These are phyloP conservation scores for Atta texana DNA, from an alignment of 1,140 invertebrate species.

Conservation along the genomic window DNA sequence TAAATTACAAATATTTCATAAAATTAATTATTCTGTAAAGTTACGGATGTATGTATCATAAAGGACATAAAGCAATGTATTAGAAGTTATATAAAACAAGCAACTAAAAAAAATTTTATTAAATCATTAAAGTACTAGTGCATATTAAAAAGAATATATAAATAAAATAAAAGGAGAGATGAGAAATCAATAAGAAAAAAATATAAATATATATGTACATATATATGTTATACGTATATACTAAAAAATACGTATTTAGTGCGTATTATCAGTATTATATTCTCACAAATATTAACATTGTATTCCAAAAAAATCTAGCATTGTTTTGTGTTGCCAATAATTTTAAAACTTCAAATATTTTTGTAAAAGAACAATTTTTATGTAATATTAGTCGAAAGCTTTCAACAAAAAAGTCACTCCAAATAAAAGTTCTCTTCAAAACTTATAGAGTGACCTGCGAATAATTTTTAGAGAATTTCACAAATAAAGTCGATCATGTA, in stretches of 20 bases:
- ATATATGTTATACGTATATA: not conserved
- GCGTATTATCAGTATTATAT: not conserved
- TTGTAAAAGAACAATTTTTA: not conserved
- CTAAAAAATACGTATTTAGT: not conserved
- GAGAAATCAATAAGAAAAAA: not conserved
- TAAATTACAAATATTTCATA: not conserved
- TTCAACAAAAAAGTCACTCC: not conserved
- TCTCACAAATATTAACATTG: not conserved
- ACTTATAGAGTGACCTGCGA: not conserved
- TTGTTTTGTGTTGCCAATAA: not conserved
- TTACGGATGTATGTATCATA: not conserved
- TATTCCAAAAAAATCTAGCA: not conserved
- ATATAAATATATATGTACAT: not conserved
- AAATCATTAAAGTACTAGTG: not conserved
- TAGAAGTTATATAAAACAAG: conserved; percentile 6
- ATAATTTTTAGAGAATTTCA: conserved; percentile 6
- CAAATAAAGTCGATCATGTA: conserved; percentile 17
- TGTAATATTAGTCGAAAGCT: not conserved
- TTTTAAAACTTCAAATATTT: conserved; percentile 4
- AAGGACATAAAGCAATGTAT: not conserved
- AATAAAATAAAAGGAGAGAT: not conserved
- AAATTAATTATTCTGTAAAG: not conserved
- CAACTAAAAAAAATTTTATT: not conserved
- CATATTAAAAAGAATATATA: not conserved
- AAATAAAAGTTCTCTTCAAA: conserved; percentile 7